phyloP scores from a whole-genome alignment of 2,797 vertebrate species.

The Salmo trutta region DNA sequence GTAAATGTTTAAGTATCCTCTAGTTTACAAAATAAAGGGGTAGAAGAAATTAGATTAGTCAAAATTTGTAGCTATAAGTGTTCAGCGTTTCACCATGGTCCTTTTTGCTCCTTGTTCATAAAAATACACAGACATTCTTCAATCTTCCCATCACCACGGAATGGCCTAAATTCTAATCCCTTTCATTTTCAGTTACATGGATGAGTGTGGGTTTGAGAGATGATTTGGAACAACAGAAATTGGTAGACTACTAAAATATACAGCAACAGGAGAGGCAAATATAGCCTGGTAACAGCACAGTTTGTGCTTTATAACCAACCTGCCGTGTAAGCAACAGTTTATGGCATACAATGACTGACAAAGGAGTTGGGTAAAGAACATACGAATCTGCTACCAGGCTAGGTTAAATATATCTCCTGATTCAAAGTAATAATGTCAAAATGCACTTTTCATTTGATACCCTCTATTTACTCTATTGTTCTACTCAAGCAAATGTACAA shows the following conservation, averaged over 20 bases:
- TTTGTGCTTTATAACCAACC: too few species aligned
- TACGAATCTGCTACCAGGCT: neutral
- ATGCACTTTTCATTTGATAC: conserved; percentile 28
- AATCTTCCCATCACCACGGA: neutral
- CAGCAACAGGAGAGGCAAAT: neutral
- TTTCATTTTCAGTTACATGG: conserved; percentile 14
- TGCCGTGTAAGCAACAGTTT: neutral
- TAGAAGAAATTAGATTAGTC: neutral
- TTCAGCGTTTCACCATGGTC: too few species aligned
- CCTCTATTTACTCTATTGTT: conserved; percentile 9
- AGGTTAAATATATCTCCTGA: neutral
- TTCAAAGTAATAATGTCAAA: conserved; percentile 9
- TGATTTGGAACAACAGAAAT: conserved; percentile 29
- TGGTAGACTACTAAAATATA: conserved; percentile 33
- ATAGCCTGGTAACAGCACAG: neutral
- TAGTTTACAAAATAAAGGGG: conserved; percentile 77
- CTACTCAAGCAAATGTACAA: conserved; percentile 23
- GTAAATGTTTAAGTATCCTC: conserved; percentile 77
- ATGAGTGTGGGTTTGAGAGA: conserved; percentile 2
- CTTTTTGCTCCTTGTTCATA: too few species aligned
- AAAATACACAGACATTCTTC: neutral
- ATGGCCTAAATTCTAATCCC: neutral
- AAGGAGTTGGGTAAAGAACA: too few species aligned
- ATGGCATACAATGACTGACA: too few species aligned
- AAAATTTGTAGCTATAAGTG: neutral